Conservation (phyloP, 2,888 invertebrate species). For the Perdita meconis region DNA sequence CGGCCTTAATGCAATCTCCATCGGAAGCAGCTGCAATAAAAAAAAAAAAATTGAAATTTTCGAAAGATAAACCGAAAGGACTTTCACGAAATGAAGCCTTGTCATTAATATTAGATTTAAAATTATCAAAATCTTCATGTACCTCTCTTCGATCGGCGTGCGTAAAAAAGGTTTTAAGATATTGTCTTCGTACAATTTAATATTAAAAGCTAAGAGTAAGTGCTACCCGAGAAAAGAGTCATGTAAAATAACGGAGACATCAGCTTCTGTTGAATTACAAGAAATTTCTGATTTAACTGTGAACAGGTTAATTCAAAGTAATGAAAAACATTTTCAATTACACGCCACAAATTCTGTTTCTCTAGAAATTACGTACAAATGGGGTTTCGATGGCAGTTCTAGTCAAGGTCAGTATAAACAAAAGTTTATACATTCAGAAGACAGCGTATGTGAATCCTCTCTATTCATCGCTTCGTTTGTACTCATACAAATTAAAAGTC, state of each 20-base stretch:
- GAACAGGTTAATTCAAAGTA: too few relatives aligned
- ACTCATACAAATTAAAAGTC: neutral
- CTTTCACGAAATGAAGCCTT: neutral
- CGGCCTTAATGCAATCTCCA: too few relatives aligned
- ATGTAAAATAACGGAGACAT: neutral
- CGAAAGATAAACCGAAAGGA: neutral
- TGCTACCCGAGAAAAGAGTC: neutral
- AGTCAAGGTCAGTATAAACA: slow-evolving; percentile 1
- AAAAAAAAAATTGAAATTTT: too few relatives aligned
- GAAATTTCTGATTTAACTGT: neutral
- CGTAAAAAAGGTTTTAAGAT: neutral
- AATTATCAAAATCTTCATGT: neutral
- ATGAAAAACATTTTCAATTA: too few relatives aligned
- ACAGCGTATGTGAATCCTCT: neutral
- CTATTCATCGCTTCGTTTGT: slow-evolving; percentile 7
- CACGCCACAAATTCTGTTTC: neutral
- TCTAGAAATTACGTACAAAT: neutral
- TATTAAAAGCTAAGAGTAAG: too few relatives aligned
- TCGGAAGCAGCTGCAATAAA: too few relatives aligned
- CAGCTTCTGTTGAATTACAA: neutral
- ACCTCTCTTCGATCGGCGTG: neutral
- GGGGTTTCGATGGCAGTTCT: neutral
- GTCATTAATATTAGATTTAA: neutral
- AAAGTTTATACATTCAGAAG: neutral
- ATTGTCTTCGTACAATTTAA: neutral